Percentiles rank a stretch among this genome's conserved stretches.
Conservation (phyloP, 2,113 vertebrate genomes). For the Cyprinodon variegatus region DNA sequence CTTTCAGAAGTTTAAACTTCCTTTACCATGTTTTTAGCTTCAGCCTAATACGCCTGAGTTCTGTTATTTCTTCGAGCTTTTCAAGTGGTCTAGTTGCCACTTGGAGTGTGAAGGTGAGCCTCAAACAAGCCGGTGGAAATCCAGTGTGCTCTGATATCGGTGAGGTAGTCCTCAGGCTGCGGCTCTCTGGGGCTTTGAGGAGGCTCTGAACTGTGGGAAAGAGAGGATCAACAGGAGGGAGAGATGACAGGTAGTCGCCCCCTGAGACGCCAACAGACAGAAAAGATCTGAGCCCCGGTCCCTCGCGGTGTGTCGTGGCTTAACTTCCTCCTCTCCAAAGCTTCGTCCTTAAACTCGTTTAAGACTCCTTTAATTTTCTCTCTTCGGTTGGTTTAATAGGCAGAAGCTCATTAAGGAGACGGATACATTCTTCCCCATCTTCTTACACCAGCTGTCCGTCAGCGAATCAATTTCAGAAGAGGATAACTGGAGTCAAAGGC, state of each 20-base stretch:
- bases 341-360: background rate
- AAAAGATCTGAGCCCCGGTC: conserved; percentile 58
- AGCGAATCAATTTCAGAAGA: conserved; percentile 27
- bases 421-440: conserved; percentile 7
- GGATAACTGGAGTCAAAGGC: conserved; percentile 1
- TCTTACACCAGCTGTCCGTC: conserved; percentile 36
- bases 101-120: conserved; percentile 43
- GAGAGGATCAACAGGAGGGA: conserved; percentile 47
- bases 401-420: background rate
- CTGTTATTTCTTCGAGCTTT: conserved; percentile 48
- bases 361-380: background rate
- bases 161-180: conserved; percentile 56
- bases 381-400: background rate
- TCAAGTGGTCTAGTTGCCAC: conserved; percentile 37
- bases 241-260: conserved; percentile 66
- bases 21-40: conserved; percentile 26
- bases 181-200: conserved; percentile 51
- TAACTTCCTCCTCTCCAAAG: conserved; percentile 27
- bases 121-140: conserved; percentile 44
- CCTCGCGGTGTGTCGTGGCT: conserved; percentile 56
- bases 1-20: too few relatives aligned
- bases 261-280: conserved; percentile 58
- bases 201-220: conserved; percentile 57
- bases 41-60: conserved; percentile 30
- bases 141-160: conserved; percentile 53